phyloP scores from a whole-genome alignment of 1,140 invertebrate species.

The Brachionus calyciflorus region DNA sequence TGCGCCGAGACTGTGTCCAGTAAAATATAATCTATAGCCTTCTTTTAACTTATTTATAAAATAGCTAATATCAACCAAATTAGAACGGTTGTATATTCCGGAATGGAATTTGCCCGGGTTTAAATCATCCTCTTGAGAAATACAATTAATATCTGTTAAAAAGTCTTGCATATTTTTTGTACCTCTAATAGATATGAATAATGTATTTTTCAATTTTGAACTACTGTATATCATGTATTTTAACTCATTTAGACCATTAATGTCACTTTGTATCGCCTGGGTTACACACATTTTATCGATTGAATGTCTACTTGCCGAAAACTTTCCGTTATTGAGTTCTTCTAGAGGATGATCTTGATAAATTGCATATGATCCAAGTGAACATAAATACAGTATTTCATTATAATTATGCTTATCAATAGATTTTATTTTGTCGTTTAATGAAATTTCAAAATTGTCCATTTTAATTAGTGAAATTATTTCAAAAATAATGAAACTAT shows the following conservation, averaged over 20 bases:
- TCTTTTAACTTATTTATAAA: background rate
- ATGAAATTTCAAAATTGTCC: too few species aligned
- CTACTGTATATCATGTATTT: slow-evolving; percentile 21
- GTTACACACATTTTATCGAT: background rate
- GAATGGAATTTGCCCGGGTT: background rate
- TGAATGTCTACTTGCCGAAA: background rate
- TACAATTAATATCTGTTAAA: slow-evolving; percentile 18
- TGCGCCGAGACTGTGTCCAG: background rate
- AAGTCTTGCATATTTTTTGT: slow-evolving; percentile 6
- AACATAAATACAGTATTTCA: slow-evolving; percentile 20
- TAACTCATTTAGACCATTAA: background rate
- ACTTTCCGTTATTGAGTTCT: background rate
- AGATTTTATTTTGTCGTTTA: too few species aligned
- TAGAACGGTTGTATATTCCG: slow-evolving; percentile 18
- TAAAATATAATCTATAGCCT: background rate
- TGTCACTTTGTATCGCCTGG: background rate
- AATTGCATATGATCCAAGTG: background rate
- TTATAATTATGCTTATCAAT: background rate
- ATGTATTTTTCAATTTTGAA: background rate
- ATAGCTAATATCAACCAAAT: background rate
- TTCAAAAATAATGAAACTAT: too few species aligned
- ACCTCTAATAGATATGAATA: background rate
- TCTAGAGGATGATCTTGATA: background rate
- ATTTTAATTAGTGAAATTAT: too few species aligned
- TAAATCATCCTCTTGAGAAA: slow-evolving; percentile 1